A percentile compares a stretch with the other conserved stretches of the same genome.
phyloP scores from a whole-genome alignment of 2,888 invertebrate genomes.

The Chydorus sphaericus region DNA sequence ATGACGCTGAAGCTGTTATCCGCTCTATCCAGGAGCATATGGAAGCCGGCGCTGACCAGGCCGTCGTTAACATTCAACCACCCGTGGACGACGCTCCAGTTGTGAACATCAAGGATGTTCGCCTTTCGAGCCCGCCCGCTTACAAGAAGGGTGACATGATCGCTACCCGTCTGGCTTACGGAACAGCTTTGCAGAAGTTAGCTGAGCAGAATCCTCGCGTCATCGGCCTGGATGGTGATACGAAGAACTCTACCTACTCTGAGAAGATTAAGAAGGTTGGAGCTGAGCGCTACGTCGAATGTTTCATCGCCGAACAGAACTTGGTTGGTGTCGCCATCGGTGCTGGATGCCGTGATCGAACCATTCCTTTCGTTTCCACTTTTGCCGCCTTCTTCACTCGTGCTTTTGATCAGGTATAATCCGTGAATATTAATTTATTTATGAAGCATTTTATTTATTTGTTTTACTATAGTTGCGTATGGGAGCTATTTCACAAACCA shows the following conservation, averaged over 20 bases:
- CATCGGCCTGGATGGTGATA: constrained; percentile 91
- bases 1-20: constrained; percentile 53
- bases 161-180: constrained; percentile 88
- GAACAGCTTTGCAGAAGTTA: constrained; percentile 81
- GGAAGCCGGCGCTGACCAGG: constrained; percentile 33
- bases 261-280: constrained; percentile 65
- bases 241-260: constrained; percentile 96
- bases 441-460: not conserved
- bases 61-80: constrained; percentile 25
- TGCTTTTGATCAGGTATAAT: constrained; percentile 79
- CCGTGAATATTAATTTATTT: not conserved
- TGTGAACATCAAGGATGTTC: constrained; percentile 55
- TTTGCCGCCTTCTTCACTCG: constrained; percentile 96
- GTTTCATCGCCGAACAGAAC: constrained; percentile 99
- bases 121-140: constrained; percentile 60
- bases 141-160: constrained; percentile 64
- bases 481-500: constrained; percentile 97
- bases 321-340: constrained; percentile 92
- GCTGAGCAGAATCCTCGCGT: constrained; percentile 52
- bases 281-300: constrained; percentile 74
- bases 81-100: constrained; percentile 48
- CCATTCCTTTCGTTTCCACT: constrained; percentile 87
- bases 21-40: constrained; percentile 13
- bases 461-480: constrained; percentile 68
- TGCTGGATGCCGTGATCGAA: constrained; percentile 77